Base-by-base conservation (phyloP, 2,888 invertebrate genomes). In the Neuroscelio doddi region DNA sequence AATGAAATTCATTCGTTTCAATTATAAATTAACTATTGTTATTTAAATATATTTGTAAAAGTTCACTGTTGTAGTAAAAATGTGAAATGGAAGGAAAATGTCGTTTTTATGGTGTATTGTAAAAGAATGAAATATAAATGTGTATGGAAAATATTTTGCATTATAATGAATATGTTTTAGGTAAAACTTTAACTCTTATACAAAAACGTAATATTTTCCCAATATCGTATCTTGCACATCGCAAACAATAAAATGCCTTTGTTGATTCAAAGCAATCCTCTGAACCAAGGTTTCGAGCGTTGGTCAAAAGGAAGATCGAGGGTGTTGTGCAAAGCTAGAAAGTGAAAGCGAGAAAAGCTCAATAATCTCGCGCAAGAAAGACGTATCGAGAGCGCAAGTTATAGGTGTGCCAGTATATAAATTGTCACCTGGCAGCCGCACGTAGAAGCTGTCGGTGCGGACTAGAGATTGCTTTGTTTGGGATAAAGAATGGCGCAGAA, bases 361-460 rank as follows among this genome's bases (percentile, higher is more conserved):
- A 67, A 69, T 64, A 72, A 69, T 50, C 66, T 63, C 72, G 80
- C 65, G 80, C 73, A 71, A 79, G 76, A 79, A 80, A 81, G 80
- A 82, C 74, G 73, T 81, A 82, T 82, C 76, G 82, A 80, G 76
- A 72, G 76, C 74, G 77, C 74, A 76, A 80, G 78, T 80, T 76
- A 75, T 77, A 71, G 69, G 71, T 73, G 75, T 73, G 74, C 58
- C 74, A 76, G 73, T 80, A 80, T 81, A 82, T 81, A 80, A 82
- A 81, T 82, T 81, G 81, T 81, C 81, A 80, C 80, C 78, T 80
- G 75, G 77, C 77, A 80, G 72, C 74, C 71, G 76, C 80, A 77
- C 78, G 75, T 76, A 72, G 71, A 72, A 70, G 70, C 74, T 76
- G 75, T 73, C 73, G 71, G 68, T 67, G 68, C 73, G 72, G 70